Conservation (phyloP, 1,140 invertebrate species). For the Trachymyrmex cornetzi region DNA sequence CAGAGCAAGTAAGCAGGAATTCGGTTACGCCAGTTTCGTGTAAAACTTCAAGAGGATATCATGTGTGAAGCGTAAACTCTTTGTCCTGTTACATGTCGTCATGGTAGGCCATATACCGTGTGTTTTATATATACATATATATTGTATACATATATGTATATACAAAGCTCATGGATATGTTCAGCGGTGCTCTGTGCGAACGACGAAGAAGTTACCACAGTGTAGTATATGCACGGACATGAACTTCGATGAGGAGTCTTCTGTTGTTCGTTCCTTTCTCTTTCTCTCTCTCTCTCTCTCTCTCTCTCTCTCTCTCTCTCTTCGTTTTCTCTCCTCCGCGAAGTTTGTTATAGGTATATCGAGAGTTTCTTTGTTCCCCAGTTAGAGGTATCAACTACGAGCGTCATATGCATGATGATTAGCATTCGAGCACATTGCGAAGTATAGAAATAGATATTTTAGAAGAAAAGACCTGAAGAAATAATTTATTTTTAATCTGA, state of each 20-base stretch:
- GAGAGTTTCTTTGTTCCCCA: conserved; percentile 35
- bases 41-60: conserved; percentile 78
- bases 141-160: background rate
- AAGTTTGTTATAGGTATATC: conserved; percentile 63
- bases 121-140: conserved; percentile 57
- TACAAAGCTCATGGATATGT: conserved; percentile 12
- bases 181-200: conserved; percentile 17
- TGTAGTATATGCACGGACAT: background rate
- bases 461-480: background rate
- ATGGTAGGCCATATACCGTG: conserved; percentile 75
- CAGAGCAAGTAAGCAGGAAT: conserved; percentile 72
- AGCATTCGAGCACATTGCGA: background rate
- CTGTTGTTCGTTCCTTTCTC: conserved; percentile 29
- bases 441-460: background rate
- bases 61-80: conserved; percentile 84
- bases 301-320: conserved; percentile 24
- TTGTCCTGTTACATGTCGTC: conserved; percentile 85
- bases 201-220: background rate
- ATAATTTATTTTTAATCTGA: background rate
- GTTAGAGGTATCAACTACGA: background rate
- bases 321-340: background rate
- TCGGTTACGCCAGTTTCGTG: conserved; percentile 77
- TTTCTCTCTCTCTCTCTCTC: background rate
- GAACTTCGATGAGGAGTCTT: conserved; percentile 27
- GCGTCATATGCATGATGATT: background rate